These are phyloP conservation scores for Opisthograptis luteolata DNA, from an alignment of 2,888 invertebrate species.

Conservation along the genomic window DNA sequence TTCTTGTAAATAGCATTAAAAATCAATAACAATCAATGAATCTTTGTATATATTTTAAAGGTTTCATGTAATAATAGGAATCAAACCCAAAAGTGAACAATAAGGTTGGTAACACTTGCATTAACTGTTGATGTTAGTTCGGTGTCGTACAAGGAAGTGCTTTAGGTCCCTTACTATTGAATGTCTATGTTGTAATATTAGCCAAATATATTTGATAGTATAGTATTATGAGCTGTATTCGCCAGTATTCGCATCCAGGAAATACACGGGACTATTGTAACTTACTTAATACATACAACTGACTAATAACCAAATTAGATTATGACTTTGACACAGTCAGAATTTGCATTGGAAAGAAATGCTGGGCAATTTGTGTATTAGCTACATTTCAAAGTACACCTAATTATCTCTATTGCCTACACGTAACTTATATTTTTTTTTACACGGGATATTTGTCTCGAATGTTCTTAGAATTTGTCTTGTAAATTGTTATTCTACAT, in stretches of 20 bases:
- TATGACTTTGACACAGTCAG: too few species aligned
- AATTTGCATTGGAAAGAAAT: too few species aligned
- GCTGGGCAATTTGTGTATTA: too few species aligned
- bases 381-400: too few species aligned
- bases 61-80: slow-evolving; percentile 15
- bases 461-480: background rate
- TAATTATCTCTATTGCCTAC: background rate
- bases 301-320: too few species aligned
- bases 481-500: background rate
- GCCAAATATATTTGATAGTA: slow-evolving; percentile 31
- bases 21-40: background rate
- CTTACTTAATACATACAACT: too few species aligned
- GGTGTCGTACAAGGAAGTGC: slow-evolving; percentile 55
- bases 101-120: slow-evolving; percentile 34
- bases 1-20: slow-evolving; percentile 1
- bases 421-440: too few species aligned
- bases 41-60: slow-evolving; percentile 9
- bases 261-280: too few species aligned
- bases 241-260: too few species aligned
- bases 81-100: slow-evolving; percentile 13
- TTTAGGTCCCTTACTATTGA: slow-evolving; percentile 46
- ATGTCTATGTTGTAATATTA: slow-evolving; percentile 46
- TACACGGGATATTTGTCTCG: too few species aligned
- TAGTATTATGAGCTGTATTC: slow-evolving; percentile 44
- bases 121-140: slow-evolving; percentile 47